Conservation (phyloP, 2,797 vertebrate genomes). For the Chelonia mydas region DNA sequence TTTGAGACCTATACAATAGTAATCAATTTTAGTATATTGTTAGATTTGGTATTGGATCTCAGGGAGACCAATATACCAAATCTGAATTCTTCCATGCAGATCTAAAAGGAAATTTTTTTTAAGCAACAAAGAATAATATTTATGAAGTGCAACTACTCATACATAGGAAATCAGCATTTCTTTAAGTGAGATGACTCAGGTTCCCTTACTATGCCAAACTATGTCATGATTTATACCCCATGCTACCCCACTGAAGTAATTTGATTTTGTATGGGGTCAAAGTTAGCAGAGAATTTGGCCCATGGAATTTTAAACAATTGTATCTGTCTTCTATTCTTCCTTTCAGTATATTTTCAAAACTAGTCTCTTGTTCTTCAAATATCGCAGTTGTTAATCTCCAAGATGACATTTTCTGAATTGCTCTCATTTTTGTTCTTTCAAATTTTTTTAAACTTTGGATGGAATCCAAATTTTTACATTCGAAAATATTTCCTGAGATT, state of each 20-base stretch:
- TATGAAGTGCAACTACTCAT: background rate
- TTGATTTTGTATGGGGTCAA: background rate
- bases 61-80: background rate
- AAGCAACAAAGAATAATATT: background rate
- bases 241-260: background rate
- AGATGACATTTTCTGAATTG: background rate
- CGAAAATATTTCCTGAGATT: background rate
- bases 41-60: background rate
- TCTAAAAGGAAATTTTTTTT: background rate
- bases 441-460: background rate
- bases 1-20: background rate
- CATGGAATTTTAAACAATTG: fast-evolving
- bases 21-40: background rate
- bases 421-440: background rate
- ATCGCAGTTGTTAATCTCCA: background rate
- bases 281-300: background rate
- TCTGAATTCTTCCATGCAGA: background rate
- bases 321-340: background rate
- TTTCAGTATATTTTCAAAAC: background rate
- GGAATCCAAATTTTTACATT: background rate
- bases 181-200: background rate
- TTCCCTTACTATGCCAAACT: background rate
- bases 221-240: background rate
- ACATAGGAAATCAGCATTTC: background rate
- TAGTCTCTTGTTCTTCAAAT: background rate